Conservation (phyloP, 92 coral and sea anemone species). For the Palythoa caribaeorum region DNA sequence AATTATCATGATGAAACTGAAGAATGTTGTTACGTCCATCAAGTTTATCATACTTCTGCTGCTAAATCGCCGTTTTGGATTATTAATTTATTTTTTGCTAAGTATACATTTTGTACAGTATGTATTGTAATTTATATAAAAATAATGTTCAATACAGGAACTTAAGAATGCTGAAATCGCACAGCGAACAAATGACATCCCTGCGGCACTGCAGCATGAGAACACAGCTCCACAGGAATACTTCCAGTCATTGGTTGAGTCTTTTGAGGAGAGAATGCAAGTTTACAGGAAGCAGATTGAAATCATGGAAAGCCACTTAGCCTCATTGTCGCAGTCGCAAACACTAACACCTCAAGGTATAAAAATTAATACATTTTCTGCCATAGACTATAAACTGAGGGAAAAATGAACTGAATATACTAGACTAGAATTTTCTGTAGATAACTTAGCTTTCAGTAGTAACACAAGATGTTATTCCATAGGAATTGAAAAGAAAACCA, state of each 20-base stretch:
- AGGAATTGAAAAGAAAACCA: too few relatives aligned
- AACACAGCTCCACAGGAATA: conserved; percentile 93
- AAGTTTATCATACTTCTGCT: too few relatives aligned
- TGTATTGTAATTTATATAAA: too few relatives aligned
- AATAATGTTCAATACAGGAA: conserved; percentile 62
- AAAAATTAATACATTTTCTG: neutral
- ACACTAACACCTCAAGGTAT: conserved; percentile 96
- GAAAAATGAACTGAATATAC: too few relatives aligned
- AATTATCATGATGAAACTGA: too few relatives aligned
- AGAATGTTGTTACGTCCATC: too few relatives aligned
- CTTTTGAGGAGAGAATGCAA: conserved; percentile 96
- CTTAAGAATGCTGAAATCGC: conserved; percentile 98
- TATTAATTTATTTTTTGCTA: too few relatives aligned
- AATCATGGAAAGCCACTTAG: conserved; percentile 93
- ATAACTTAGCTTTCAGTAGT: neutral
- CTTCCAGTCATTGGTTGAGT: conserved; percentile 91
- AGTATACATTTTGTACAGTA: too few relatives aligned
- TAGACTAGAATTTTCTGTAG: too few relatives aligned
- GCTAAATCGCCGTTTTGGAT: too few relatives aligned
- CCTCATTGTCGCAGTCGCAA: conserved; percentile 93
- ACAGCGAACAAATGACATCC: conserved; percentile 93
- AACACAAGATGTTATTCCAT: too few relatives aligned
- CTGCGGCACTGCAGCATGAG: conserved; percentile 96
- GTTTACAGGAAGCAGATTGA: conserved; percentile 94
- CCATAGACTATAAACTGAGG: neutral